Base-by-base conservation (phyloP, 2,888 invertebrate genomes). In the Drosophila testacea region DNA sequence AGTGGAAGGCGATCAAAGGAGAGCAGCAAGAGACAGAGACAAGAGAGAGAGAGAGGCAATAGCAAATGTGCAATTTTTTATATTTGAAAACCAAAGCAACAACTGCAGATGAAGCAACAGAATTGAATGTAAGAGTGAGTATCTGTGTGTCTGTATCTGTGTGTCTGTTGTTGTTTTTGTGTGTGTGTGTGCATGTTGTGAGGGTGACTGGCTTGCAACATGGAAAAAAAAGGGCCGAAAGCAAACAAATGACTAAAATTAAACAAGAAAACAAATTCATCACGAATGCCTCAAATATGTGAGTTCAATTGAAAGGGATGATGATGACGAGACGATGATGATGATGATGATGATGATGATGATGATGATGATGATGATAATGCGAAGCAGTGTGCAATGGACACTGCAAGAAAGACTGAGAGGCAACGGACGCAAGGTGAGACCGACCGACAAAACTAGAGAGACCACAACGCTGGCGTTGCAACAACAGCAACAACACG, bases 211-310 rank as follows among this genome's bases (percentile, higher is more conserved):
- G 50, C 59, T 44, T 51, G 56, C 65, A 67, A 47, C 55, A 69
- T 41, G 44, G n/a, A 46, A 22, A 48, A 55, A 71, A 67, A 67
- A 77, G 69, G 67, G 55, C 68, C 64, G 34, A 73, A 79, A 76
- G 74, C 64, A 80, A 76, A 78, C 65, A 85, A 85, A 83, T 83
- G 73, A 83, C 83, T 83, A 74, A 83, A 83, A 83, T 83, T 76
- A 81, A 83, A 81, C 73, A 85, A 81, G 79, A 85, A 80, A 85
- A 74, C 83, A 74, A 80, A 83, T 85, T 76, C 85, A 83, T 85
- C 78, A 83, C 70, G 63, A 57, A 84, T 73, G 77, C 82, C 73
- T 79, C 71, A 82, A 75, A 84, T 75, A 70, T 80, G 59, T 63
- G 75, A 60, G 63, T 67, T 70, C 69, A 71, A 73, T 79, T 77